These are phyloP conservation scores for rat (Rattus norvegicus) DNA, from an alignment of 2,113 vertebrate genomes.

Conservation along the genomic window DNA sequence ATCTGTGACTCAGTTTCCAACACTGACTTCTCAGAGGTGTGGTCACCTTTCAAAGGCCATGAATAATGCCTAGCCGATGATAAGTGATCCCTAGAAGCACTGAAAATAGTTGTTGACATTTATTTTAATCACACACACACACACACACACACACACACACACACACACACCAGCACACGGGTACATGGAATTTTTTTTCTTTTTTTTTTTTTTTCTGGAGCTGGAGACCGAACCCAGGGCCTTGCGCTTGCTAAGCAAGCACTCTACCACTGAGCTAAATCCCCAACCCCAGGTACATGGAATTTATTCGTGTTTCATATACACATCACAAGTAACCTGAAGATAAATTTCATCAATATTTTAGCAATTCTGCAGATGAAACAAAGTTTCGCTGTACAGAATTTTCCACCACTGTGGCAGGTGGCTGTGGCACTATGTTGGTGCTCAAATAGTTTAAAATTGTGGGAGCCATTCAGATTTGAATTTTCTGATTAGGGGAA, in stretches of 20 bases:
- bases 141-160: too few species aligned
- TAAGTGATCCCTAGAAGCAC: not conserved
- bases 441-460: not conserved
- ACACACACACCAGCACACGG: not conserved
- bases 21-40: conserved; percentile 43
- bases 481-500: not conserved
- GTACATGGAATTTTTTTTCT: not conserved
- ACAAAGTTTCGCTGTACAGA: not conserved
- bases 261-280: too few species aligned
- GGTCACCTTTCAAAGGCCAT: conserved; percentile 46
- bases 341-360: not conserved
- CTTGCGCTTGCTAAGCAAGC: too few species aligned
- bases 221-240: too few species aligned
- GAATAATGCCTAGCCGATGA: not conserved
- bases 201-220: too few species aligned
- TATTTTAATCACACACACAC: not conserved
- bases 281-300: not conserved
- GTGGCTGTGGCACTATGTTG: not conserved
- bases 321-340: not conserved
- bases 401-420: not conserved
- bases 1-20: conserved; percentile 64
- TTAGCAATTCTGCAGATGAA: not conserved
- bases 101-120: not conserved
- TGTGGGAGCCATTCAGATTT: not conserved
- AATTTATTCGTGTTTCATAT: not conserved